These are phyloP conservation scores for Gymnopithys bicolor DNA, from an alignment of 2,797 vertebrate genomes.

Conservation along the genomic window DNA sequence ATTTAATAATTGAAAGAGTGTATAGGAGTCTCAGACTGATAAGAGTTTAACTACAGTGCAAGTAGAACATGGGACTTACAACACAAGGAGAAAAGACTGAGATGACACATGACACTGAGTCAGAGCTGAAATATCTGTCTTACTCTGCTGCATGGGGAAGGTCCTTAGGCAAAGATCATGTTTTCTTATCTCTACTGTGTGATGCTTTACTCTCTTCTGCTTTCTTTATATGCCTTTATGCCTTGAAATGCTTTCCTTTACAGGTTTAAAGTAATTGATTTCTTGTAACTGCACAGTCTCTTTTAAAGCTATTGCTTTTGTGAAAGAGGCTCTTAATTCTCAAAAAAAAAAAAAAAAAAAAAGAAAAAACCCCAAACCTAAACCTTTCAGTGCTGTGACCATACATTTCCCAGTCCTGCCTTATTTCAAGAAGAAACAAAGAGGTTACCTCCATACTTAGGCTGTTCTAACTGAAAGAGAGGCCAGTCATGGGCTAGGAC, in stretches of 20 bases:
- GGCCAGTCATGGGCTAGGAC: neutral
- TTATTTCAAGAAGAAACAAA: neutral
- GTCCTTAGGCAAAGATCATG: conserved; percentile 22
- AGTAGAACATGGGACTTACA: neutral
- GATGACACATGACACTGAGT: neutral
- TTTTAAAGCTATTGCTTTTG: conserved; percentile 1
- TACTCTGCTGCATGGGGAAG: neutral
- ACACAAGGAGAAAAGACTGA: neutral
- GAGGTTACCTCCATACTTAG: neutral
- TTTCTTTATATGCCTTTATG: neutral
- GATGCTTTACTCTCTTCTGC: neutral
- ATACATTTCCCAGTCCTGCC: neutral
- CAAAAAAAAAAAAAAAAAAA: neutral
- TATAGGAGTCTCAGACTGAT: neutral
- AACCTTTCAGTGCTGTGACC: neutral
- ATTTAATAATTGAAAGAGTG: neutral
- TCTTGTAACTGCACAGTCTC: neutral
- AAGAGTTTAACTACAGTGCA: neutral
- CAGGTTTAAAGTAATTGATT: conserved; percentile 33
- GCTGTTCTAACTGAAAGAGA: neutral
- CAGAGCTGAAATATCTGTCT: neutral
- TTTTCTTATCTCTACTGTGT: neutral
- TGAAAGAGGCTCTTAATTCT: neutral
- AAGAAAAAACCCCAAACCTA: too few relatives aligned
- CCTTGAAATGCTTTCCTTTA: neutral